A percentile compares a stretch with the other conserved stretches of the same genome.
These are phyloP conservation scores for Cyprinodon diabolis DNA, from an alignment of 2,797 vertebrate species.

Conservation along the genomic window DNA sequence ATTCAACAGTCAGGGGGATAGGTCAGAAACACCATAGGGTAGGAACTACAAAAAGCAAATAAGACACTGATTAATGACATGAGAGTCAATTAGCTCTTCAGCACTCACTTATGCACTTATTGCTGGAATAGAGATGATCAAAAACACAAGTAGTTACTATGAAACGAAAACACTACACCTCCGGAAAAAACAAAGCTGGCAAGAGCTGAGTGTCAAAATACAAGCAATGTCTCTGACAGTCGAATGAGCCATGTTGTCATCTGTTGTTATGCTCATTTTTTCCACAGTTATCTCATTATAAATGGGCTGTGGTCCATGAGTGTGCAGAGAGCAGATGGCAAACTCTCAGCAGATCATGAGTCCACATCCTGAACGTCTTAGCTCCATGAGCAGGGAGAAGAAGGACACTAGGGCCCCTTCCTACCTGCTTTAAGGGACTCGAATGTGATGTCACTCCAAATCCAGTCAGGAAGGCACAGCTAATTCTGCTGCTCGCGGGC, in stretches of 20 bases:
- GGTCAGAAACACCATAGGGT: slow-evolving; percentile 19
- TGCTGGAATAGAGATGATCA: slow-evolving; percentile 35
- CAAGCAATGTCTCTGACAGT: slow-evolving; percentile 13
- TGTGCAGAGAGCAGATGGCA: slow-evolving; percentile 61
- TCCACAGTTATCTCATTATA: slow-evolving; percentile 53
- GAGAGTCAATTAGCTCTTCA: slow-evolving; percentile 52
- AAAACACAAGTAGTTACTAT: slow-evolving; percentile 37
- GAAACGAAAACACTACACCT: slow-evolving; percentile 53
- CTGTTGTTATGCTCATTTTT: slow-evolving; percentile 12
- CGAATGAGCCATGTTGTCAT: slow-evolving; percentile 14
- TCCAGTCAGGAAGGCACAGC: slow-evolving; percentile 68
- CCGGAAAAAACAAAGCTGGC: background rate
- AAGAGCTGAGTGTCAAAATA: slow-evolving; percentile 42
- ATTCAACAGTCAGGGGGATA: slow-evolving; percentile 31
- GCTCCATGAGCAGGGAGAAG: slow-evolving; percentile 8
- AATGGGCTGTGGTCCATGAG: slow-evolving; percentile 41
- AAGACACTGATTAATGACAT: slow-evolving; percentile 63
- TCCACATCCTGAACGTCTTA: slow-evolving; percentile 32
- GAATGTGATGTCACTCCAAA: slow-evolving; percentile 73
- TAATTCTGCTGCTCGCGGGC: slow-evolving; percentile 59
- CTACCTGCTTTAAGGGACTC: slow-evolving; percentile 68
- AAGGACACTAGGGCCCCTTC: slow-evolving; percentile 33
- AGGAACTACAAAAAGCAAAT: slow-evolving; percentile 20
- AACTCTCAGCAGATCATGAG: slow-evolving; percentile 39
- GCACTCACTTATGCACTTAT: slow-evolving; percentile 46